A percentile compares a stretch with the other conserved stretches of the same genome.
These are phyloP conservation scores for Gavialis gangeticus DNA, from an alignment of 2,113 vertebrate genomes.

Conservation along the genomic window DNA sequence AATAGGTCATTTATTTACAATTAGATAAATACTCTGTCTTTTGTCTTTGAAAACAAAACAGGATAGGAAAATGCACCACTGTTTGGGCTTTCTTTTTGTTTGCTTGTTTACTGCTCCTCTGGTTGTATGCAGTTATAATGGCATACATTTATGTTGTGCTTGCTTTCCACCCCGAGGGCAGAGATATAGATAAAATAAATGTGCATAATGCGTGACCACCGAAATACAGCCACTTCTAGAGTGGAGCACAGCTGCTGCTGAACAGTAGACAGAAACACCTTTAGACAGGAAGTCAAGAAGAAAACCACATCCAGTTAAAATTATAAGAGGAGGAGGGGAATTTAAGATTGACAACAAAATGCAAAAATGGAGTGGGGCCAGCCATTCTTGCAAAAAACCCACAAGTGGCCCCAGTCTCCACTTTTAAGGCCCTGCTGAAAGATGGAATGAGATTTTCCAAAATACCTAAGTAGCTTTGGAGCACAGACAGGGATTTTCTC, in stretches of 20 bases:
- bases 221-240: background rate
- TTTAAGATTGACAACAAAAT: background rate
- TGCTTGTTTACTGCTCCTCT: background rate
- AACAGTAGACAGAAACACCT: background rate
- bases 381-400: background rate
- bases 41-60: background rate
- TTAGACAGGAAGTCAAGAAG: background rate
- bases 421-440: background rate
- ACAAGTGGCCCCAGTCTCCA: background rate
- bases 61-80: background rate
- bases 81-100: background rate
- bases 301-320: background rate
- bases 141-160: background rate
- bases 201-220: background rate
- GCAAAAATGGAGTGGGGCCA: background rate
- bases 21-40: slow-evolving; percentile 26
- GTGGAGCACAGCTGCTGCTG: background rate
- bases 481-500: background rate
- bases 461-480: background rate
- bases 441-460: background rate
- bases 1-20: slow-evolving; percentile 35
- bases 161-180: background rate
- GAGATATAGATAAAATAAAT: background rate
- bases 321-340: background rate
- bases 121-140: background rate